Evolutionary conservation across 2,113 vertebrate genomes (phyloP).

Genomic region (Ailuropoda melanoleuca): DNA sequence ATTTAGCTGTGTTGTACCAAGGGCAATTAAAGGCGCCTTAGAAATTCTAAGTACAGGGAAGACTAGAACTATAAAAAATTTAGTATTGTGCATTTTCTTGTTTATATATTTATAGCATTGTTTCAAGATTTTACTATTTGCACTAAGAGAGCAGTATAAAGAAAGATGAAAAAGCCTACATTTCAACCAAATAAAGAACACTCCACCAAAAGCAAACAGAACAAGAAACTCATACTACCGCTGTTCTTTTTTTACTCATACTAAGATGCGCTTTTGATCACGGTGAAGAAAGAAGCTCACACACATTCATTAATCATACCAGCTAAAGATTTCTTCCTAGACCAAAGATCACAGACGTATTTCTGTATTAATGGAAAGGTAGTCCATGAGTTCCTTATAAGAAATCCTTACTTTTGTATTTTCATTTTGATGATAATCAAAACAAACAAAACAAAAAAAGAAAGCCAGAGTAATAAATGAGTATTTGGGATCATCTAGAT

Average conservation of each 20-base stretch:
- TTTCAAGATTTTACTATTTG: constrained; percentile 12
- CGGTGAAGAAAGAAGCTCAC: constrained; percentile 34
- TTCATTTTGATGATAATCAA: constrained; percentile 29
- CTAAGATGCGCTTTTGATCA: neutral
- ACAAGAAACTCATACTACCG: neutral
- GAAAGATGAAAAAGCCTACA: constrained; percentile 3
- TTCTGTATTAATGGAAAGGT: neutral
- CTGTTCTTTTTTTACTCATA: neutral
- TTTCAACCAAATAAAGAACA: constrained; percentile 34
- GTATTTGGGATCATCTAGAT: neutral
- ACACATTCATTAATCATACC: neutral
- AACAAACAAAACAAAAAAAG: neutral
- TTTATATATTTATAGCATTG: neutral
- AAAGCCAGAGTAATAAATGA: neutral
- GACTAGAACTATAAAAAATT: constrained; percentile 24
- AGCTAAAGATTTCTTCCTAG: neutral
- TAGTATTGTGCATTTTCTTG: neutral
- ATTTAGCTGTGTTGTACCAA: constrained; percentile 35
- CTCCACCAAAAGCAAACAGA: neutral
- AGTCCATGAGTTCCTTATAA: constrained; percentile 1
- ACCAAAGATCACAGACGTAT: neutral
- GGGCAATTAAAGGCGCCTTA: constrained; percentile 34
- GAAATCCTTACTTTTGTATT: constrained; percentile 3
- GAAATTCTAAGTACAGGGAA: constrained; percentile 14
- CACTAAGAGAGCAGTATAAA: neutral